A percentile compares a stretch with the other conserved stretches of the same genome.
Evolutionary conservation across 2,888 invertebrate genomes (phyloP).

Genomic region (Nomada ruficornis): DNA sequence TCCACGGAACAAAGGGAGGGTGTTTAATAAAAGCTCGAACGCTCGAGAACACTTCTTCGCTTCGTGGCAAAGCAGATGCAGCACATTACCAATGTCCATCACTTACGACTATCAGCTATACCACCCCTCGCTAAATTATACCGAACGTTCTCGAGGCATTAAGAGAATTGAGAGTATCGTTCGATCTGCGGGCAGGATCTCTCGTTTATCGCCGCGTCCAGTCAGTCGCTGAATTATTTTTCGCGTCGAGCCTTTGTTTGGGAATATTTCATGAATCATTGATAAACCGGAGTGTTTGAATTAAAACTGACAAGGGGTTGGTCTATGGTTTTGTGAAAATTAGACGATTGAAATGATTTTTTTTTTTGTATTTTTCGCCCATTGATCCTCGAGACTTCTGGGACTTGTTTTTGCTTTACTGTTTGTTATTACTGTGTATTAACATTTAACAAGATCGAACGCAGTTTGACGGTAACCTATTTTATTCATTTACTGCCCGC

Average conservation of each 20-base stretch:
- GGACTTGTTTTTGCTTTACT: background rate
- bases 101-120: slow-evolving; percentile 80
- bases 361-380: background rate
- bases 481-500: slow-evolving; percentile 25
- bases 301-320: background rate
- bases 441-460: background rate
- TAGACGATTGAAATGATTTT: background rate
- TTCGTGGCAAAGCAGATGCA: slow-evolving; percentile 80
- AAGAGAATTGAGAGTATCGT: slow-evolving; percentile 68
- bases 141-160: slow-evolving; percentile 62
- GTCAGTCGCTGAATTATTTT: slow-evolving; percentile 13
- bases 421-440: background rate
- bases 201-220: slow-evolving; percentile 37
- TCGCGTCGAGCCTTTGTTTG: background rate
- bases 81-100: slow-evolving; percentile 83
- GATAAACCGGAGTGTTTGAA: background rate
- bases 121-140: slow-evolving; percentile 72
- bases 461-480: no score
- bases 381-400: background rate
- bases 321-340: background rate
- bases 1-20: slow-evolving; percentile 67
- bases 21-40: slow-evolving; percentile 78
- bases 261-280: background rate
- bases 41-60: slow-evolving; percentile 57
- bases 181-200: slow-evolving; percentile 51